phyloP scores from a whole-genome alignment of 2,113 vertebrate species.

The Apistogramma diplotaenia region DNA sequence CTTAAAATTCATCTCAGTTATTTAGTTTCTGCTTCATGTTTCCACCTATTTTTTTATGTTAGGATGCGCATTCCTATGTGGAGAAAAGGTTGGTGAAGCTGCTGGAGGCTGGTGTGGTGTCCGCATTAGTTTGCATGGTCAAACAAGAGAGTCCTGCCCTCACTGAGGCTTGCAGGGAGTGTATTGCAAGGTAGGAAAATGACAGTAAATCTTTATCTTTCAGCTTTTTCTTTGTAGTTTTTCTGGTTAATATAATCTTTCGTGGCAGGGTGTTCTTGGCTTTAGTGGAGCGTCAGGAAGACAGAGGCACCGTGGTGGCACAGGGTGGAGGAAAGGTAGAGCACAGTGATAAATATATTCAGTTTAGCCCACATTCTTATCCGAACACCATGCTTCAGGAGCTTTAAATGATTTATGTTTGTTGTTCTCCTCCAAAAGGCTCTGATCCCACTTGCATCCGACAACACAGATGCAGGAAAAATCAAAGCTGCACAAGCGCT shows the following conservation, averaged over 20 bases:
- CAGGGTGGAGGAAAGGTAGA: slow-evolving; percentile 97
- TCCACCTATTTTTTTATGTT: background rate
- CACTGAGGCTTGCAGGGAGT: slow-evolving; percentile 87
- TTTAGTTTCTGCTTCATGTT: background rate
- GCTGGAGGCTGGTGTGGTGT: slow-evolving; percentile 87
- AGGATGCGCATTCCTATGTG: slow-evolving; percentile 88
- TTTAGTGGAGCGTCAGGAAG: slow-evolving; percentile 88
- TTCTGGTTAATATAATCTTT: background rate
- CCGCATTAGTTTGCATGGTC: slow-evolving; percentile 91
- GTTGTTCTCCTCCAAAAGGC: slow-evolving; percentile 74
- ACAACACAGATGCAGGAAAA: slow-evolving; percentile 90
- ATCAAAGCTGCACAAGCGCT: slow-evolving; percentile 93
- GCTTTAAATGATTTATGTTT: background rate
- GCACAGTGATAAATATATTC: background rate
- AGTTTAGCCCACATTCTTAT: background rate
- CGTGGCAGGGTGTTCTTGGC: slow-evolving; percentile 89
- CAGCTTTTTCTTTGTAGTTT: background rate
- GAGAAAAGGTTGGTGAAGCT: slow-evolving; percentile 86
- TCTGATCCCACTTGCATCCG: slow-evolving; percentile 88
- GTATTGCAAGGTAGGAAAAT: slow-evolving; percentile 86
- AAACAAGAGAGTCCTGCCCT: slow-evolving; percentile 88
- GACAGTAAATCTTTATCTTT: background rate
- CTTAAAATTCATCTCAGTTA: accelerated
- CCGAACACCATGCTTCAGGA: background rate
- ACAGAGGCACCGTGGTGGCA: slow-evolving; percentile 90